Conservation (phyloP, 2,888 invertebrate species). For the Autographa pulchrina region DNA sequence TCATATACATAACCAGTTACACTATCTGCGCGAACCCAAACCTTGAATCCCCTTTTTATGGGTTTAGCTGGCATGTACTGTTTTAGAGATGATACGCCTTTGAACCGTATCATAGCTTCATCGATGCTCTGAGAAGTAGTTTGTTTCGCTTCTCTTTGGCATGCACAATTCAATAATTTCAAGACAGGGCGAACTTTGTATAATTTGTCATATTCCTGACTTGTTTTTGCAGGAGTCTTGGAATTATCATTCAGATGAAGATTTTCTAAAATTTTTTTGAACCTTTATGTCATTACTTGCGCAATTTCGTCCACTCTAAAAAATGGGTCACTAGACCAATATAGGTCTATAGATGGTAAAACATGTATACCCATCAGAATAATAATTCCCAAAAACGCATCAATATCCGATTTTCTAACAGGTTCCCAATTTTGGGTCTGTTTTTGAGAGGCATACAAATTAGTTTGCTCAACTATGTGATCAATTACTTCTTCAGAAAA, state of each 20-base stretch:
- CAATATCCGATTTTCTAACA: slow-evolving; percentile 46
- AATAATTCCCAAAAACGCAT: slow-evolving; percentile 54
- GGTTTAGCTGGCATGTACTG: slow-evolving; percentile 61
- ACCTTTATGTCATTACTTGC: slow-evolving; percentile 55
- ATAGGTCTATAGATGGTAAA: slow-evolving; percentile 53
- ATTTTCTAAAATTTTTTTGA: slow-evolving; percentile 53
- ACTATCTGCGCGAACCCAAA: slow-evolving; percentile 55
- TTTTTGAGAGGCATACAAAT: slow-evolving; percentile 23
- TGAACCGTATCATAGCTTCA: slow-evolving; percentile 59
- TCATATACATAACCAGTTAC: slow-evolving; percentile 53
- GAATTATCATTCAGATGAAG: slow-evolving; percentile 57
- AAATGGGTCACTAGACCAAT: slow-evolving; percentile 57
- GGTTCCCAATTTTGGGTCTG: slow-evolving; percentile 36
- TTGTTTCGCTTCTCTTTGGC: slow-evolving; percentile 36
- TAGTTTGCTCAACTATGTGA: slow-evolving; percentile 27
- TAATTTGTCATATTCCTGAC: slow-evolving; percentile 45
- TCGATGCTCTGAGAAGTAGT: slow-evolving; percentile 48
- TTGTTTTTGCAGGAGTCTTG: slow-evolving; percentile 47
- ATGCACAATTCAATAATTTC: slow-evolving; percentile 3
- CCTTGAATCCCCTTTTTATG: slow-evolving; percentile 58
- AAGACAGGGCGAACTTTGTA: slow-evolving; percentile 32
- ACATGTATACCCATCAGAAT: slow-evolving; percentile 55
- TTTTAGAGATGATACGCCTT: slow-evolving; percentile 50
- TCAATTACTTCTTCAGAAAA: slow-evolving; percentile 17
- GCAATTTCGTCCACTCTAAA: slow-evolving; percentile 53